A percentile compares a stretch with the other conserved stretches of the same genome.
Conservation (phyloP, 1,140 invertebrate species). For the Pissodes strobi region DNA sequence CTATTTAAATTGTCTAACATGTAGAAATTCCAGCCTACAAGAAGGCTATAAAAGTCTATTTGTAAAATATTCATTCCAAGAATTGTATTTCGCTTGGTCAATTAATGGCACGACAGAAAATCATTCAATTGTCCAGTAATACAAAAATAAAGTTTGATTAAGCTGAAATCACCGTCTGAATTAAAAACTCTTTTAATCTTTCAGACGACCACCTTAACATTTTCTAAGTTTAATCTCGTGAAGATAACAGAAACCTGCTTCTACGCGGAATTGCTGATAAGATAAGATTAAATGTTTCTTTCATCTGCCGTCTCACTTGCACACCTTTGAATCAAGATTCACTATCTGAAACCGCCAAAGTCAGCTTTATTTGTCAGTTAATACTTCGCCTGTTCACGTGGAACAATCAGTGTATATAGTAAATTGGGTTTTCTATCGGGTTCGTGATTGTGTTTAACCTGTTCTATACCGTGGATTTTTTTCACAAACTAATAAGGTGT, state of each 20-base stretch:
- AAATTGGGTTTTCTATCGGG: conserved; percentile 12
- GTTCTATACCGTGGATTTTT: background rate
- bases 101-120: no score
- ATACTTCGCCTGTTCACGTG: conserved; percentile 24
- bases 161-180: no score
- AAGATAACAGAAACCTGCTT: background rate
- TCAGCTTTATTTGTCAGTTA: conserved; percentile 31
- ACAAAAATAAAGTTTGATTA: no score
- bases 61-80: no score
- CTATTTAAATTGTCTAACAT: no score
- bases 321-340: conserved; percentile 18
- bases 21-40: no score
- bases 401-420: conserved; percentile 18
- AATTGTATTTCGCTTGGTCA: no score
- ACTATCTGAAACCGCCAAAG: conserved; percentile 29
- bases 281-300: conserved; percentile 19
- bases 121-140: no score
- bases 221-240: background rate
- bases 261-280: conserved; percentile 15
- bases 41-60: no score
- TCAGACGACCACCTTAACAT: no score
- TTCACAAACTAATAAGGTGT: conserved; percentile 5
- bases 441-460: conserved; percentile 18
- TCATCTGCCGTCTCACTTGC: conserved; percentile 6
- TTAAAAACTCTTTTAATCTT: no score